These are phyloP conservation scores for Eremophila alpestris DNA, from an alignment of 2,797 vertebrate species.

Conservation along the genomic window DNA sequence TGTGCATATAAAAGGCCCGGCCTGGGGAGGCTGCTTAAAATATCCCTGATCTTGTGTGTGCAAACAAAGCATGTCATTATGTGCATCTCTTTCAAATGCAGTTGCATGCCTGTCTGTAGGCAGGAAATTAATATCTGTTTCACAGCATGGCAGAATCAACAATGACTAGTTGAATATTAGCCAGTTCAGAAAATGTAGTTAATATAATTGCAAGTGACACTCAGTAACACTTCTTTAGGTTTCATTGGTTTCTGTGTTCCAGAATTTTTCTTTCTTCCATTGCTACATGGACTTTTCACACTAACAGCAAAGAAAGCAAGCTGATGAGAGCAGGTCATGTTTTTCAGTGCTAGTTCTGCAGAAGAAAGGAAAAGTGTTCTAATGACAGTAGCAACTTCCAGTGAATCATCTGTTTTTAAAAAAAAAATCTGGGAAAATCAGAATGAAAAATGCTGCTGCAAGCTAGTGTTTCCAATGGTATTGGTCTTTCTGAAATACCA, in stretches of 20 bases:
- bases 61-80: background rate
- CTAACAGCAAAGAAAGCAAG: background rate
- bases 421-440: background rate
- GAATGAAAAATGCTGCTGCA: background rate
- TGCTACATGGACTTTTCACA: background rate
- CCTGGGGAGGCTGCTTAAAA: background rate
- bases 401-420: background rate
- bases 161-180: background rate
- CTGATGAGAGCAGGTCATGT: background rate
- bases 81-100: background rate
- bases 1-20: background rate
- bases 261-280: background rate
- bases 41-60: background rate
- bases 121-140: conserved; percentile 16
- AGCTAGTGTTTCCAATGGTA: background rate
- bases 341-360: background rate
- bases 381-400: background rate
- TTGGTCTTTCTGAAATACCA: conserved; percentile 9
- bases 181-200: background rate
- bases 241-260: background rate
- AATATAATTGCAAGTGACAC: background rate
- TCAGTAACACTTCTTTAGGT: background rate
- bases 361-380: background rate
- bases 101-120: background rate
- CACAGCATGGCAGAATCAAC: background rate